Percentiles rank a stretch among this genome's conserved stretches.
These are phyloP conservation scores for Platysteira castanea DNA, from an alignment of 2,113 vertebrate genomes.

Conservation along the genomic window DNA sequence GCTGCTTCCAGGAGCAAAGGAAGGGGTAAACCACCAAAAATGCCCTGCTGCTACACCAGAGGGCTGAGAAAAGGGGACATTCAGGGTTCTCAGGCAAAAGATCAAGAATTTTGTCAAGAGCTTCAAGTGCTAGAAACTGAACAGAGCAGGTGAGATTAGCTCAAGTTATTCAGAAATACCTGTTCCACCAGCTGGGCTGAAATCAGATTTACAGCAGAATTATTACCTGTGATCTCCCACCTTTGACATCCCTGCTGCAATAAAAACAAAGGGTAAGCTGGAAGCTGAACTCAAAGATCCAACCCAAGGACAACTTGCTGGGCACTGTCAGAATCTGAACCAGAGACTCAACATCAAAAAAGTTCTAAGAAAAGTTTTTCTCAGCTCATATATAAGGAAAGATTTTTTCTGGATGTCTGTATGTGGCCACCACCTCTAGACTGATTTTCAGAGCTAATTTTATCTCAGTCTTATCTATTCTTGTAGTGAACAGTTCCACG, in stretches of 20 bases:
- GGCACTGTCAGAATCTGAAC: not conserved
- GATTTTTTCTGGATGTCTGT: not conserved
- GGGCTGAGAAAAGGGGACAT: not conserved
- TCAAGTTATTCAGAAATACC: not conserved
- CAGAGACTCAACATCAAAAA: not conserved
- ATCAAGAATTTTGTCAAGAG: not conserved
- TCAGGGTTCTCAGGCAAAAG: fast-evolving
- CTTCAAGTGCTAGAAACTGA: not conserved
- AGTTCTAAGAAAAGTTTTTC: not conserved
- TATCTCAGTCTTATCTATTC: not conserved
- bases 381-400: not conserved
- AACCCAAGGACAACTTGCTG: not conserved
- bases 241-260: not conserved
- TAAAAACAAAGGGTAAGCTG: not conserved
- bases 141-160: not conserved
- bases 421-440: not conserved
- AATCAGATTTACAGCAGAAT: not conserved
- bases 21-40: not conserved
- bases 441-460: not conserved
- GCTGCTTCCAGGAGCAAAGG: not conserved
- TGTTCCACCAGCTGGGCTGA: not conserved
- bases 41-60: not conserved
- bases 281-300: not conserved
- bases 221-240: not conserved
- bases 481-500: not conserved